Evolutionary conservation across 2,113 vertebrate genomes (phyloP).

Genomic region (Peromyscus californicus): DNA sequence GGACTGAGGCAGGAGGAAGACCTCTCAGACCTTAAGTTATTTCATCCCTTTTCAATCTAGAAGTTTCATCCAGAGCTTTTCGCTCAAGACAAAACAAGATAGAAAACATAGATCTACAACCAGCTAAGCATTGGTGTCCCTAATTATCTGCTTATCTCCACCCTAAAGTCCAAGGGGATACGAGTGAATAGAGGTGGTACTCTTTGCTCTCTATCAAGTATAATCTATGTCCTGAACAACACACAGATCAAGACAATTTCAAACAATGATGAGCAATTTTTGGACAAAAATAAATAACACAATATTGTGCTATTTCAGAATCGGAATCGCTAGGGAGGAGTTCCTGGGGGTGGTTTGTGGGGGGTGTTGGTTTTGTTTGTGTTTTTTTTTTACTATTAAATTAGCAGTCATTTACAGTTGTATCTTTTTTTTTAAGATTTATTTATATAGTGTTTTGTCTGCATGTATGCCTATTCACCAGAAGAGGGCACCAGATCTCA

Average conservation of each 20-base stretch:
- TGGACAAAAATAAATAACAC: constrained; percentile 26
- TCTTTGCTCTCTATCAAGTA: background rate
- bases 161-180: background rate
- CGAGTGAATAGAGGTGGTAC: background rate
- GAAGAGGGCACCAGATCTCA: too few species aligned
- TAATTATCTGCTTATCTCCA: background rate
- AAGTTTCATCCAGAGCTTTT: background rate
- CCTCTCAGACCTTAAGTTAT: background rate
- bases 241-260: background rate
- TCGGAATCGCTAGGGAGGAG: background rate
- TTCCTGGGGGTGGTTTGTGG: background rate
- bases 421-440: background rate
- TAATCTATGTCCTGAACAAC: background rate
- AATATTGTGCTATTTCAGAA: background rate
- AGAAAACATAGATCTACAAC: background rate
- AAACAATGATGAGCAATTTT: background rate
- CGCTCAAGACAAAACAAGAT: background rate
- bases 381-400: background rate
- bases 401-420: background rate
- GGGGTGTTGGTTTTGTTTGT: background rate
- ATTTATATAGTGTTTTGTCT: too few species aligned
- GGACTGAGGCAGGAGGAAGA: background rate
- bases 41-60: background rate
- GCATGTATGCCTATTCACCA: too few species aligned
- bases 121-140: background rate